phyloP scores from a whole-genome alignment of 2,113 vertebrate species.

The Xyliphius kryptos region DNA sequence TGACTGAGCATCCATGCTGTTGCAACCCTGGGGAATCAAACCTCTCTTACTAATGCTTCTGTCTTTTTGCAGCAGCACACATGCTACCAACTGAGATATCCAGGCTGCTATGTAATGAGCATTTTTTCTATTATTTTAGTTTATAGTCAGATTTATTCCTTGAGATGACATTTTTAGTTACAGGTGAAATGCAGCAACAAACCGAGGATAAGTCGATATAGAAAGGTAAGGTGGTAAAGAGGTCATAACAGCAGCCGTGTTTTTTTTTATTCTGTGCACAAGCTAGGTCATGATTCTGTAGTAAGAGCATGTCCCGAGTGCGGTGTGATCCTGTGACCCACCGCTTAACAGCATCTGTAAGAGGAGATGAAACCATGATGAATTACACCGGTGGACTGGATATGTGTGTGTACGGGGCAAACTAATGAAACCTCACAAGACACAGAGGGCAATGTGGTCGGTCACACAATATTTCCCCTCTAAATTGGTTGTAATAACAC shows the following conservation, averaged over 20 bases:
- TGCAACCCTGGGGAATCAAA: too few species aligned
- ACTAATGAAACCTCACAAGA: conserved; percentile 29
- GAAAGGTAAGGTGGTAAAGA: neutral
- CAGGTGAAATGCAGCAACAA: neutral
- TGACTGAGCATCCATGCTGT: too few species aligned
- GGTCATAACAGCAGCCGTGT: conserved; percentile 16
- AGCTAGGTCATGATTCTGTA: conserved; percentile 28
- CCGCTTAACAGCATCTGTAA: conserved; percentile 29
- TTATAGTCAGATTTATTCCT: too few species aligned
- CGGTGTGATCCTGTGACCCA: neutral
- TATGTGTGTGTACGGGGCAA: conserved; percentile 8
- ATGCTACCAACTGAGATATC: too few species aligned
- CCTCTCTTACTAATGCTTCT: too few species aligned
- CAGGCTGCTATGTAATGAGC: too few species aligned
- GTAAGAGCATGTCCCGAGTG: conserved; percentile 16
- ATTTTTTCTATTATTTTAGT: too few species aligned
- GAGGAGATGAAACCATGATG: conserved; percentile 28
- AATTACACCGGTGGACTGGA: conserved; percentile 22
- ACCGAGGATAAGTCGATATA: neutral
- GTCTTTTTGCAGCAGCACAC: too few species aligned
- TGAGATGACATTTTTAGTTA: too few species aligned
- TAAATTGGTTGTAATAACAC: conserved; percentile 39
- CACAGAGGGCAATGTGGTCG: conserved; percentile 21
- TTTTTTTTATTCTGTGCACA: conserved; percentile 32
- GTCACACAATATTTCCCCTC: conserved; percentile 26